Base-by-base conservation (phyloP, 2,888 invertebrate genomes). In the Eremobia ochroleuca region DNA sequence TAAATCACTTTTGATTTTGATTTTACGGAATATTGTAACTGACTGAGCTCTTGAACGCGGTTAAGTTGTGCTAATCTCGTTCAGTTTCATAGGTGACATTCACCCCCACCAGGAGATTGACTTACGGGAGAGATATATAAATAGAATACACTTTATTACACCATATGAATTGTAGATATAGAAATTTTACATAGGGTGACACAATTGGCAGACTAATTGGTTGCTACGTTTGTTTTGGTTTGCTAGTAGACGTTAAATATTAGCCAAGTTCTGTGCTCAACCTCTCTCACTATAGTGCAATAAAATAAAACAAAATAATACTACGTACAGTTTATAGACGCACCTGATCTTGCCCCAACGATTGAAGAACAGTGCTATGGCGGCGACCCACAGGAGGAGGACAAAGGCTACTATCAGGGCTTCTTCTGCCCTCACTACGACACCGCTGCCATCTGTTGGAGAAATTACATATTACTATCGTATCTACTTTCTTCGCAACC, bases 291-390 rank as follows among this genome's bases (percentile, higher is more conserved):
- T 88, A 87, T 73, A 77, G 87, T 89, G 85, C 85, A 83, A 18
- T 66, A 70, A 82, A 91, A 86, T 86, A 67, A 87, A 87, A 91
- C 87, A 89, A 87, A 90, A 88, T 83, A 88, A 83, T 90, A 89
- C 96, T 96, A 96, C 96, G 96, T 96, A 96, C 96, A 96, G 96
- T 92, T 96, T 95, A 95, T 96, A 96, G 96, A 96, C 96, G 93
- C 95, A 97, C 97, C 97, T 97, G 93, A 99, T 99, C 97, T 99
- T 99, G 92, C 99, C 99, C 99, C 99, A 99, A 85, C 99, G 98
- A 96, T 99, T 99, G 97, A 99, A 98, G 97, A 99, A 99, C 65
- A 99, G 97, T 5, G 98, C 98, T 82, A 99, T 99, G 82, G 99
- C 99, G 0, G 98, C 98, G 74, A 98, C 98, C 99, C 99, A 99